Conservation (phyloP, 2,113 vertebrate genomes). For the Azemiops feae region DNA sequence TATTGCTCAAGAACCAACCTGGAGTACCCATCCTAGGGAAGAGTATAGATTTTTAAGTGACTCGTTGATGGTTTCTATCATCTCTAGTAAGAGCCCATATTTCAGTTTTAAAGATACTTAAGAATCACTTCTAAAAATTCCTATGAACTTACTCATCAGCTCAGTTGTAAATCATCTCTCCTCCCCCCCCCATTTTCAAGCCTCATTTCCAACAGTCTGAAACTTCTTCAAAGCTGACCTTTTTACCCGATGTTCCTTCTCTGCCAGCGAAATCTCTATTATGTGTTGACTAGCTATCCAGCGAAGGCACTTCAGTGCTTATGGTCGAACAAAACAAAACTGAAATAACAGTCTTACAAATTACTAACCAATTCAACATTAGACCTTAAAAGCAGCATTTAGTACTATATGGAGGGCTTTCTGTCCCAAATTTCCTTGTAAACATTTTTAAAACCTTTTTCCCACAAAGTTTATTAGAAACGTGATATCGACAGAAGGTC, state of each 20-base stretch:
- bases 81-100: not conserved
- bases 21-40: not conserved
- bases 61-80: not conserved
- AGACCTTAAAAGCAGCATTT: not conserved
- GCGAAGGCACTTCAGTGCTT: not conserved
- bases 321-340: not conserved
- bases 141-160: not conserved
- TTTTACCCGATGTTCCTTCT: not conserved
- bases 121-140: not conserved
- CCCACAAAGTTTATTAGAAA: not conserved
- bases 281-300: not conserved
- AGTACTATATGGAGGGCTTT: not conserved
- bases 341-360: not conserved
- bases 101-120: not conserved
- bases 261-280: not conserved
- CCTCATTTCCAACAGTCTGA: not conserved
- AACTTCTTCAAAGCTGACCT: not conserved
- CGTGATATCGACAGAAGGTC: not conserved
- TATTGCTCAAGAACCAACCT: not conserved
- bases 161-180: not conserved
- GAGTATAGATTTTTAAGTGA: not conserved
- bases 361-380: not conserved
- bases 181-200: not conserved
- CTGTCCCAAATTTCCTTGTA: not conserved
- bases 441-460: not conserved